Conservation (phyloP, 2,888 invertebrate genomes). For the Lasioglossum zephyrum region DNA sequence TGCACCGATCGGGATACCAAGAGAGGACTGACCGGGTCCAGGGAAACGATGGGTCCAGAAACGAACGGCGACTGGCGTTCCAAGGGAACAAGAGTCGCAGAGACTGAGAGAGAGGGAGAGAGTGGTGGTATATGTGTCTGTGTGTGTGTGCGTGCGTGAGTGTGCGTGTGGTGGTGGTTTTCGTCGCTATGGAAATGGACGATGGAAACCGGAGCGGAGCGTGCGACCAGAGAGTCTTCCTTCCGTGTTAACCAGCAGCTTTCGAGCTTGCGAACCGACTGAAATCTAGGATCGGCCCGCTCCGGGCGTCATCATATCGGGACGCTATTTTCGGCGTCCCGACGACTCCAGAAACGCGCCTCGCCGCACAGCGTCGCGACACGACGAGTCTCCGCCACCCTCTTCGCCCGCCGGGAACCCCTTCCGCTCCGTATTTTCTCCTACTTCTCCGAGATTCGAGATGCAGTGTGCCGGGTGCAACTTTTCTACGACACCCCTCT, state of each 20-base stretch:
- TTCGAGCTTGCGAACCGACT: slow-evolving; percentile 84
- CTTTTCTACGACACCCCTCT: slow-evolving; percentile 76
- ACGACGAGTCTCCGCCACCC: slow-evolving; percentile 65
- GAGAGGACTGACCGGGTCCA: slow-evolving; percentile 13
- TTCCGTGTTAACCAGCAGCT: slow-evolving; percentile 72
- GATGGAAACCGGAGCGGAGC: slow-evolving; percentile 19
- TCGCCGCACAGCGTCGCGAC: slow-evolving; percentile 62
- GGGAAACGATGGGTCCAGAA: slow-evolving; percentile 1
- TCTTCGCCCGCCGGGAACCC: slow-evolving; percentile 44
- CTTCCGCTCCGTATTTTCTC: slow-evolving; percentile 41
- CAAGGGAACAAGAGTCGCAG: not conserved
- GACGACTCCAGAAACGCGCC: slow-evolving; percentile 83
- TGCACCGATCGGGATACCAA: slow-evolving; percentile 31
- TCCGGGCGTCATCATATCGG: slow-evolving; percentile 84
- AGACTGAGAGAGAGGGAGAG: not conserved
- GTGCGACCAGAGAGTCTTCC: slow-evolving; percentile 31
- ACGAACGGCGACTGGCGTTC: not conserved
- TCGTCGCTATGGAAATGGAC: slow-evolving; percentile 29
- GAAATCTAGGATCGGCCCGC: slow-evolving; percentile 83
- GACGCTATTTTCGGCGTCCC: slow-evolving; percentile 84
- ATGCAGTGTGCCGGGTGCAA: slow-evolving; percentile 84
- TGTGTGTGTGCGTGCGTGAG: not conserved
- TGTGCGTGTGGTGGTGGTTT: not conserved
- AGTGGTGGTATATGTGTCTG: not conserved
- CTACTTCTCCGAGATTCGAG: slow-evolving; percentile 64